Evolutionary conservation across 1,140 invertebrate genomes (phyloP).

Genomic region (Drosophila pseudoobscura): DNA sequence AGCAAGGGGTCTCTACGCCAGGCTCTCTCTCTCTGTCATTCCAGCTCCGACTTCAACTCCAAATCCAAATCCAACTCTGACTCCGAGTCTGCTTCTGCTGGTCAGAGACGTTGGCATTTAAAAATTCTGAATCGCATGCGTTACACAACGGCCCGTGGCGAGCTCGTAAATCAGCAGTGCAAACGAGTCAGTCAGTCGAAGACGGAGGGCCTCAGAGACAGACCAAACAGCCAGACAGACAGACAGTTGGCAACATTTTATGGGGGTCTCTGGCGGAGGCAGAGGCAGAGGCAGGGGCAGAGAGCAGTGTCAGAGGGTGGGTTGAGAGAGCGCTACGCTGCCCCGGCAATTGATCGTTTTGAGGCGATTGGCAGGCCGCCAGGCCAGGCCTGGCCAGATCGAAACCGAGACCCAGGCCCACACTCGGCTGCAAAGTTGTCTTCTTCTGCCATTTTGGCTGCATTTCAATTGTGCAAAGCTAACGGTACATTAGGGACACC

Average conservation of each 20-base stretch:
- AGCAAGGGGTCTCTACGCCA: slow-evolving; percentile 27
- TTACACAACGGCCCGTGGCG: slow-evolving; percentile 81
- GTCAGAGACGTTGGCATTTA: slow-evolving; percentile 68
- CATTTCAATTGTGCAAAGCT: slow-evolving; percentile 78
- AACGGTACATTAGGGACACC: slow-evolving; percentile 60
- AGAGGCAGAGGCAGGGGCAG: too few relatives aligned
- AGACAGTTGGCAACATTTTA: slow-evolving; percentile 71
- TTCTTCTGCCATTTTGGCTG: slow-evolving; percentile 56
- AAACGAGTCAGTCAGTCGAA: slow-evolving; percentile 70
- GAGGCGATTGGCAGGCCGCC: slow-evolving; percentile 67
- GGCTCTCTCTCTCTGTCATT: not conserved
- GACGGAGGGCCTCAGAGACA: slow-evolving; percentile 12
- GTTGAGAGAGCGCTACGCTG: slow-evolving; percentile 7
- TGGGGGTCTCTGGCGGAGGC: slow-evolving; percentile 51
- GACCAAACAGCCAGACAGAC: too few relatives aligned
- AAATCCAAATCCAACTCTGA: not conserved
- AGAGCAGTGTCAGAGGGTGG: not conserved
- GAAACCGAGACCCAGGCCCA: slow-evolving; percentile 36
- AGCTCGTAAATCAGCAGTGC: slow-evolving; percentile 79
- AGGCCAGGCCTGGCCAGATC: slow-evolving; percentile 26
- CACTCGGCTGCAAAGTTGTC: slow-evolving; percentile 53
- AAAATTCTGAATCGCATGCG: slow-evolving; percentile 81
- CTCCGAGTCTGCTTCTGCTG: slow-evolving; percentile 44
- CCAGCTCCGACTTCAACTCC: not conserved
- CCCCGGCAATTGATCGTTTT: slow-evolving; percentile 75